Base-by-base conservation (phyloP, 2,888 invertebrate species). In the Mythimna impura region DNA sequence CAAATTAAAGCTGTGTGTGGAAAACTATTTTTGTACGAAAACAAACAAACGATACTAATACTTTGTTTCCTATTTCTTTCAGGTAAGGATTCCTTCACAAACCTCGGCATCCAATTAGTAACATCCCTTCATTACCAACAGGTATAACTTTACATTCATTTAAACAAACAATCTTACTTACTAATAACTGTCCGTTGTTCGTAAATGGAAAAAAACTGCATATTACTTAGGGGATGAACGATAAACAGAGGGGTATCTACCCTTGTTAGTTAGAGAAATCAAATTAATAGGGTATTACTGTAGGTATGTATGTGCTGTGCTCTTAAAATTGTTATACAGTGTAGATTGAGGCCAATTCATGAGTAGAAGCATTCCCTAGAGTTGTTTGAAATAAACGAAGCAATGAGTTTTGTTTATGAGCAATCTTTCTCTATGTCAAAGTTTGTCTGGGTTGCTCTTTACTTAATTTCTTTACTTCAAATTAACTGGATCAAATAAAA, bases 51-150 rank as follows among this genome's bases (percentile, higher is more conserved):
- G 40, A 57, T 62, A 71, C 12, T 80, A 57, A 80, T 70, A 52
- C 43, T 73, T 66, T 72, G n/a, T 78, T 68, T 73, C 72, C 64
- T 71, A 80, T 78, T 86, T 87, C 80, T 89, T 89, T 22, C 89
- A 89, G 89, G 89, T 89, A 89, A 86, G 88, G 61, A 72, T 47
- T 62, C 25, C 54, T 60, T n/a, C 43, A 47, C 58, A 65, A 65
- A 78, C 66, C 62, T 40, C 69, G 25, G 25, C 20, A 55, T 30
- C 64, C 64, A 71, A 78, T 78, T 72, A 66, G 12, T 30, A 40
- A 12, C n/a, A 54, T 12, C 50, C 71, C 64, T 79, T 81, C 64
- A 68, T 71, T 83, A 80, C 5, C 17, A 47, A 12, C 66, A 71
- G 76, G 81, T 83, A 80, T 83, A 50, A 52, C 25, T 55, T 83